phyloP scores from a whole-genome alignment of 2,113 vertebrate species.

The Galeopterus variegatus region DNA sequence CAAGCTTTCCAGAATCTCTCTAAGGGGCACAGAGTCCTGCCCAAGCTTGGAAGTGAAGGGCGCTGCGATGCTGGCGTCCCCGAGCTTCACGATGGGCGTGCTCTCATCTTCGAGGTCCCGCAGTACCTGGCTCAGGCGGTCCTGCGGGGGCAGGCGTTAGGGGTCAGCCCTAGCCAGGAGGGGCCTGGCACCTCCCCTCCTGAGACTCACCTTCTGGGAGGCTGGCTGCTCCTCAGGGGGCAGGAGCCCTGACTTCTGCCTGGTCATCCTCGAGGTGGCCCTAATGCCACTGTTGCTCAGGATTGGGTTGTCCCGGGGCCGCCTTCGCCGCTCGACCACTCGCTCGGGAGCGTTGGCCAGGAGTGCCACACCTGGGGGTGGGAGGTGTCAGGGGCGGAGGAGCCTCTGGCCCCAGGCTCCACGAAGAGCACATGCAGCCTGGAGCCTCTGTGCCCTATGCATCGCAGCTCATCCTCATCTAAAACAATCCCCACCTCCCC shows the following conservation, averaged over 20 bases:
- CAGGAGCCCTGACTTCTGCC: slow-evolving; percentile 90
- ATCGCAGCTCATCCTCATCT: too few relatives aligned
- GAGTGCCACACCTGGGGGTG: slow-evolving; percentile 93
- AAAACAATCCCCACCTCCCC: neutral
- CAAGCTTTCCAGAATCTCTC: too few relatives aligned
- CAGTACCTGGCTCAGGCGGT: slow-evolving; percentile 96
- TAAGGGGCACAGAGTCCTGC: too few relatives aligned
- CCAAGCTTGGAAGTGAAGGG: slow-evolving; percentile 99
- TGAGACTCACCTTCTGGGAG: slow-evolving; percentile 91
- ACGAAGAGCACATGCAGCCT: neutral
- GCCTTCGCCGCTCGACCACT: slow-evolving; percentile 91
- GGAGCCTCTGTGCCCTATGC: neutral
- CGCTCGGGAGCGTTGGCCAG: slow-evolving; percentile 96
- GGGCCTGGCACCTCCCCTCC: slow-evolving; percentile 59
- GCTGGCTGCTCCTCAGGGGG: slow-evolving; percentile 95
- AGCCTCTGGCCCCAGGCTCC: neutral
- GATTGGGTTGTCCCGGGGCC: slow-evolving; percentile 88
- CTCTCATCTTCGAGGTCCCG: slow-evolving; percentile 97
- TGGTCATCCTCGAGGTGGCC: slow-evolving; percentile 90
- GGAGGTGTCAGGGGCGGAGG: neutral
- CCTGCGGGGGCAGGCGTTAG: slow-evolving; percentile 85
- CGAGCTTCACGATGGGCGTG: slow-evolving; percentile 95
- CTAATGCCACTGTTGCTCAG: slow-evolving; percentile 86
- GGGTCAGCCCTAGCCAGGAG: neutral
- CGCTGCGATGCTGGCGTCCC: slow-evolving; percentile 98